Evolutionary conservation across 2,888 invertebrate species (phyloP), one percentile per base, ranked within the genome.

Genomic region (Scaptomyza tumidula): DNA sequence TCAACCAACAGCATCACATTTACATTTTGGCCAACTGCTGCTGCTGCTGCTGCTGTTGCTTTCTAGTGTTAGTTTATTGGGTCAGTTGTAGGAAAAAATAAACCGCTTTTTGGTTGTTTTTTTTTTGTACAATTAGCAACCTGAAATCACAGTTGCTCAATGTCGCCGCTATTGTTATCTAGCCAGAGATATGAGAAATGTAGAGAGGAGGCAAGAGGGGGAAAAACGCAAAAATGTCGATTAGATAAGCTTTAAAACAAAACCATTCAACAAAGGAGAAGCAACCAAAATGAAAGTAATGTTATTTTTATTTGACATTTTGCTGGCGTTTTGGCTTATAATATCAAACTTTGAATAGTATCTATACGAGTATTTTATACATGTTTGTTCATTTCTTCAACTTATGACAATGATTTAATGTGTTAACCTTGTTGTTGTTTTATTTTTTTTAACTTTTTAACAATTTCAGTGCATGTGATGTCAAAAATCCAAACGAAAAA

Each of bases 391-490:
- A 53, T 44, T 80, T 62, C 54, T 13, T 33, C 41, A 49, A 62
- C 59, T 64, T 58, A 24, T 57, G 41, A 49, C 33, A 9, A 7
- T 54, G 35, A 63, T 68, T 64, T 62, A 54, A 52, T 46, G 43
- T 37, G 43, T 37, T 53, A 27, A 39, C 19, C 19, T 9, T 53
- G 27, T 45, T 53, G 27, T 45, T 57, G 14, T 13, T 54, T 35
- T 37, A 39, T 35, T 31, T 53, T 31, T 53, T 72, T 80, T 19
- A 19, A 19, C 19, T 2, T 1, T 19, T 19, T n/a, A 24, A 24
- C 24, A 1, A 24, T 24, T 24, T 55, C 67, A 86, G 87, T 81
- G 67, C 80, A 82, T 79, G 75, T 82, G 78, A 82, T 85, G 85
- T 73, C 77, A 73, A 82, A 72, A 53, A 68, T 45, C 64, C 60